These are phyloP conservation scores for Chaetodon auriga DNA, from an alignment of 2,113 vertebrate species.

Conservation along the genomic window DNA sequence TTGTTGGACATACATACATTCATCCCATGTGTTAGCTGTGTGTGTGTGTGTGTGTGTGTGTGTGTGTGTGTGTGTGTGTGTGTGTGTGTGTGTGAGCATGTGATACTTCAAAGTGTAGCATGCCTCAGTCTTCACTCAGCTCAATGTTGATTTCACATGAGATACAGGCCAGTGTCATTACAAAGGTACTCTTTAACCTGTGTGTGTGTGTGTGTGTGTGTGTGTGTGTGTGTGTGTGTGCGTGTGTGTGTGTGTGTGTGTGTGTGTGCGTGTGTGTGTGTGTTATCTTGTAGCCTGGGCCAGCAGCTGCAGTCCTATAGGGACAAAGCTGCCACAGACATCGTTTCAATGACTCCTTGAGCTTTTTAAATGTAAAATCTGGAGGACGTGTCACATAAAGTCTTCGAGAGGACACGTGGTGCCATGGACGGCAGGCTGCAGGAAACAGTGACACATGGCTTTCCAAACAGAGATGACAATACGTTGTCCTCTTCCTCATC, in stretches of 20 bases:
- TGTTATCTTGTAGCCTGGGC: no score
- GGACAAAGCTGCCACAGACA: background rate
- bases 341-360: no score
- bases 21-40: background rate
- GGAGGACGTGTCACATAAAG: no score
- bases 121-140: constrained; percentile 78
- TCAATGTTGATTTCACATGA: constrained; percentile 81
- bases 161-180: constrained; percentile 73
- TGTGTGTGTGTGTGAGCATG: constrained; percentile 5
- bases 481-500: background rate
- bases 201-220: constrained; percentile 32
- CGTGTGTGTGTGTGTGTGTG: no score
- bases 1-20: background rate
- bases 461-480: no score
- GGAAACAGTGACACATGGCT: no score
- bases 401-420: background rate
- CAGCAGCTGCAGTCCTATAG: background rate
- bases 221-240: background rate
- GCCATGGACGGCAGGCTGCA: no score
- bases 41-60: background rate
- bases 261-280: no score
- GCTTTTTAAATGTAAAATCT: background rate
- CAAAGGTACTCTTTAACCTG: constrained; percentile 76
- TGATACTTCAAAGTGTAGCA: constrained; percentile 77
- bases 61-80: constrained; percentile 23